These are phyloP conservation scores for Polypedilum pembai DNA, from an alignment of 1,140 invertebrate species.

Conservation along the genomic window DNA sequence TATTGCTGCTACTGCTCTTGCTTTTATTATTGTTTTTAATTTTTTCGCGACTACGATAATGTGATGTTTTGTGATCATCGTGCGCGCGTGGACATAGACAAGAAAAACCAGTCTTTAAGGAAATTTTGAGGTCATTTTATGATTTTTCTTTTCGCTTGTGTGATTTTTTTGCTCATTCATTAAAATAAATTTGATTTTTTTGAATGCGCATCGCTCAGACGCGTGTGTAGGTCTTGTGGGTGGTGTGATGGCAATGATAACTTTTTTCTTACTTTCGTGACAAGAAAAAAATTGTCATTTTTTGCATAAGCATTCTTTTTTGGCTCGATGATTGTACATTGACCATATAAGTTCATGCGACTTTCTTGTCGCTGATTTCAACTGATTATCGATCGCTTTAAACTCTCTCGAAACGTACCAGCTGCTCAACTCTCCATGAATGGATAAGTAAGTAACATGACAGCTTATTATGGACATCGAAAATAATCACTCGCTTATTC, in stretches of 20 bases:
- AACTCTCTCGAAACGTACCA: background rate
- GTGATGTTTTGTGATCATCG: background rate
- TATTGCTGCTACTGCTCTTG: background rate
- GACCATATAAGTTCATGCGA: background rate
- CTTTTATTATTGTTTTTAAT: conserved; percentile 14
- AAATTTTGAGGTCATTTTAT: conserved; percentile 9
- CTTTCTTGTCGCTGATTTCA: background rate
- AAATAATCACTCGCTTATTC: background rate
- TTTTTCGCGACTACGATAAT: background rate
- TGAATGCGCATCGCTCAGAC: too few species aligned
- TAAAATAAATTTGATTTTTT: too few species aligned
- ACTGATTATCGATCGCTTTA: background rate
- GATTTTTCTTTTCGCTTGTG: background rate
- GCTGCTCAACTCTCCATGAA: conserved; percentile 9
- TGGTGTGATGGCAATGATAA: too few species aligned
- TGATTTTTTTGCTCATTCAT: background rate
- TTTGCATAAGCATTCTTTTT: too few species aligned
- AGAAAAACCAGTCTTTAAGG: conserved; percentile 11
- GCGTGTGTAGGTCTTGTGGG: too few species aligned
- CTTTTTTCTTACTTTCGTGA: too few species aligned
- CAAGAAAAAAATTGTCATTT: too few species aligned
- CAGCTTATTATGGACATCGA: conserved; percentile 11
- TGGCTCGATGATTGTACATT: background rate
- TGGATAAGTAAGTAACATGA: background rate
- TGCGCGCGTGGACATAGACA: background rate